These are phyloP conservation scores for Drosophila demipolita DNA, from an alignment of 2,888 invertebrate genomes.

Conservation along the genomic window DNA sequence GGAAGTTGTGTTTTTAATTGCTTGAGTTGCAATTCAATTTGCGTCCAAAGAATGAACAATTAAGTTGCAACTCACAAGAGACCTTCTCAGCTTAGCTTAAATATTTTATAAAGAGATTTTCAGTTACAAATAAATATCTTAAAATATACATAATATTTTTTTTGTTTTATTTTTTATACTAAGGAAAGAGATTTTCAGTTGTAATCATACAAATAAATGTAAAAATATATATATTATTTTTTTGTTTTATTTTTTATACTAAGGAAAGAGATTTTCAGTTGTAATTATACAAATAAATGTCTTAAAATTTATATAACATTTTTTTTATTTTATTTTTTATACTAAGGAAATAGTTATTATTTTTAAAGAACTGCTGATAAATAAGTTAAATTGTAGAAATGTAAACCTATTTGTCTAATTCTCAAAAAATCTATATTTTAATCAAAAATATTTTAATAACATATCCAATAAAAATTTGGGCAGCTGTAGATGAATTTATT, in stretches of 20 bases:
- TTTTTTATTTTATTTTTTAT: no score
- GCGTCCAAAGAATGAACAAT: slow-evolving; percentile 1
- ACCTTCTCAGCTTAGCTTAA: neutral
- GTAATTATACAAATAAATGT: no score
- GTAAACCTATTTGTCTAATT: neutral
- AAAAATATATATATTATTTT: neutral
- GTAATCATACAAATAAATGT: neutral
- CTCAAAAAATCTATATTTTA: neutral
- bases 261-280: no score
- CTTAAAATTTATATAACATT: no score
- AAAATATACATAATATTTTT: no score
- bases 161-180: no score
- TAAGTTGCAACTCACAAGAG: neutral
- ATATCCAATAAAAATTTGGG: neutral
- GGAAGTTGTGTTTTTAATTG: slow-evolving; percentile 70
- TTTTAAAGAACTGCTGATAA: neutral
- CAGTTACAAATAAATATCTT: no score
- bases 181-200: neutral
- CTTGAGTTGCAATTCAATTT: slow-evolving; percentile 68
- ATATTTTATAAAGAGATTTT: neutral
- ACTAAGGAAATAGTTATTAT: neutral
- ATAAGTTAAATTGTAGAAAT: neutral
- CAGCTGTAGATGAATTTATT: neutral
- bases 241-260: no score
- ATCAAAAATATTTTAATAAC: no score